Evolutionary conservation across 2,113 vertebrate genomes (phyloP).

Genomic region (Galbula dea): DNA sequence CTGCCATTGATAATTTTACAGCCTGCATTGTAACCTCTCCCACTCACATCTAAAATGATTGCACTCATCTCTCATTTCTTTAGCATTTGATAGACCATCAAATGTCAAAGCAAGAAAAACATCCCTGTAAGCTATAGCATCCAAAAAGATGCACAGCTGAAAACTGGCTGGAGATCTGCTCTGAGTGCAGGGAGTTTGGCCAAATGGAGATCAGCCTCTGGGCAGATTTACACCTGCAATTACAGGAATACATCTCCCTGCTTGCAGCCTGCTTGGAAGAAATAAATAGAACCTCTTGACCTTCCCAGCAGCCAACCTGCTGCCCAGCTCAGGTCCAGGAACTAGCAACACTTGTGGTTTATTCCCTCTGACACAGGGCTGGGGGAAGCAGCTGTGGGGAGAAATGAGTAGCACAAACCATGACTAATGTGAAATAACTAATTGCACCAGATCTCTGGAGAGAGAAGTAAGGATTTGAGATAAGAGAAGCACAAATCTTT

Average conservation of each 20-base stretch:
- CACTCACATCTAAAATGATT: background rate
- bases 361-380: background rate
- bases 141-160: background rate
- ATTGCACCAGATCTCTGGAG: slow-evolving; percentile 52
- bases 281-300: background rate
- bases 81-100: background rate
- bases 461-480: slow-evolving; percentile 7
- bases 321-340: background rate
- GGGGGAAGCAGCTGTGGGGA: background rate
- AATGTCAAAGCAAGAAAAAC: background rate
- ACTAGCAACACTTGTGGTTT: background rate
- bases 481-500: slow-evolving; percentile 22
- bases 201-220: background rate
- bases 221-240: slow-evolving; percentile 2
- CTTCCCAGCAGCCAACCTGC: background rate
- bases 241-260: background rate
- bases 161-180: background rate
- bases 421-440: slow-evolving; percentile 55
- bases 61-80: background rate
- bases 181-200: background rate
- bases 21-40: background rate
- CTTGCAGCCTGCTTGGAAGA: background rate
- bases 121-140: background rate
- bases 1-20: background rate
- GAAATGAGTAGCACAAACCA: background rate